A percentile compares a stretch with the other conserved stretches of the same genome.
Conservation (phyloP, 2,797 vertebrate species). For the Hylomyscus alleni region DNA sequence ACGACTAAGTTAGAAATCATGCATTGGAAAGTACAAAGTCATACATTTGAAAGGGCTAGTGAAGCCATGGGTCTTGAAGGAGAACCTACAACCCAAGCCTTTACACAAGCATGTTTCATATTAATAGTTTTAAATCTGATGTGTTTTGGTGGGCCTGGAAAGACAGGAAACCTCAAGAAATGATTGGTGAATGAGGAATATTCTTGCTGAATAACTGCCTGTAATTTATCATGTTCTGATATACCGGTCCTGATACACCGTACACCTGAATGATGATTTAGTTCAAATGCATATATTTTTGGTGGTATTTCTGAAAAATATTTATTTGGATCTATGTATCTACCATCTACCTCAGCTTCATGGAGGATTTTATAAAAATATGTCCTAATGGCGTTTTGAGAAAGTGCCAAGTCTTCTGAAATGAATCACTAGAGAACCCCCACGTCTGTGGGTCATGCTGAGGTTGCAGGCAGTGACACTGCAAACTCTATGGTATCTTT, state of each 20-base stretch:
- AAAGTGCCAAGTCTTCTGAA: conserved; percentile 23
- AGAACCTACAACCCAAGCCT: too few species aligned
- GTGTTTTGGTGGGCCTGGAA: background rate
- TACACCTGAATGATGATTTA: background rate
- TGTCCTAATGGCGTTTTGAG: background rate
- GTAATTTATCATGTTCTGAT: background rate
- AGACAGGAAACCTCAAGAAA: background rate
- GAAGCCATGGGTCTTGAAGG: too few species aligned
- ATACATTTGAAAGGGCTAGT: background rate
- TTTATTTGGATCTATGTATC: background rate
- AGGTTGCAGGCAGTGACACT: background rate
- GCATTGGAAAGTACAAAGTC: background rate
- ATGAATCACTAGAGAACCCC: background rate
- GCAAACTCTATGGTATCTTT: background rate
- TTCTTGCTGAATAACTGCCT: conserved; percentile 47
- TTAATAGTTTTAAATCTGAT: conserved; percentile 21
- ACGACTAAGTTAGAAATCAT: background rate
- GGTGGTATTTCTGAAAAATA: conserved; percentile 43
- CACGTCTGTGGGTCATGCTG: background rate
- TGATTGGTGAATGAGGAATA: background rate
- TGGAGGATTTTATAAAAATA: background rate
- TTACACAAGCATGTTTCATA: background rate
- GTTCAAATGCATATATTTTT: background rate
- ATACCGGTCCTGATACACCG: background rate
- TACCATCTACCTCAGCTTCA: background rate